phyloP scores from a whole-genome alignment of 2,113 vertebrate species.

The Cercopithecus mona region DNA sequence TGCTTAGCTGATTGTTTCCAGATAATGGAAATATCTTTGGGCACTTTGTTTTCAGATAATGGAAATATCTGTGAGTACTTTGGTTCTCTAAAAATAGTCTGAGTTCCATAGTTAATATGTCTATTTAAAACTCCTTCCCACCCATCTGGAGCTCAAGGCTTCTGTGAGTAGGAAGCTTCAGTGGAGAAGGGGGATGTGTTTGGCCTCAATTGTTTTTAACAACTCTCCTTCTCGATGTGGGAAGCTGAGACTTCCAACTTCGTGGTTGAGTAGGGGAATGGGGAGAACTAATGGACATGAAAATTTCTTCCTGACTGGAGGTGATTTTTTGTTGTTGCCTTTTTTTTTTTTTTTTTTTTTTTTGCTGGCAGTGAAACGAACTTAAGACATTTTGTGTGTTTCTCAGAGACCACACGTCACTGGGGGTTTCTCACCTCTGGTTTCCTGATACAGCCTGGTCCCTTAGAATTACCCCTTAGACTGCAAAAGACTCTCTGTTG shows the following conservation, averaged over 20 bases:
- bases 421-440: background rate
- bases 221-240: background rate
- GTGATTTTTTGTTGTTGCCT: background rate
- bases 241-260: background rate
- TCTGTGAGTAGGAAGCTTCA: background rate
- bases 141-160: background rate
- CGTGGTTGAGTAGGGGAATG: background rate
- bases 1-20: background rate
- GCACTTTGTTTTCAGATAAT: background rate
- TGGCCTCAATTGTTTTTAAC: background rate
- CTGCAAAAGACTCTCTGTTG: background rate
- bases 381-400: background rate
- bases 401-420: background rate
- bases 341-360: no score
- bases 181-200: background rate
- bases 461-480: background rate
- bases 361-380: background rate
- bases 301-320: background rate
- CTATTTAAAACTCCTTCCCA: background rate
- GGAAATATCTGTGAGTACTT: background rate
- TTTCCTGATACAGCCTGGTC: background rate
- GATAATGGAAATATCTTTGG: background rate
- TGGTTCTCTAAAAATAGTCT: background rate
- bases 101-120: background rate
- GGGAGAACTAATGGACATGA: background rate